Conservation (phyloP, 2,888 invertebrate genomes). For the Drosophila meridionalis region DNA sequence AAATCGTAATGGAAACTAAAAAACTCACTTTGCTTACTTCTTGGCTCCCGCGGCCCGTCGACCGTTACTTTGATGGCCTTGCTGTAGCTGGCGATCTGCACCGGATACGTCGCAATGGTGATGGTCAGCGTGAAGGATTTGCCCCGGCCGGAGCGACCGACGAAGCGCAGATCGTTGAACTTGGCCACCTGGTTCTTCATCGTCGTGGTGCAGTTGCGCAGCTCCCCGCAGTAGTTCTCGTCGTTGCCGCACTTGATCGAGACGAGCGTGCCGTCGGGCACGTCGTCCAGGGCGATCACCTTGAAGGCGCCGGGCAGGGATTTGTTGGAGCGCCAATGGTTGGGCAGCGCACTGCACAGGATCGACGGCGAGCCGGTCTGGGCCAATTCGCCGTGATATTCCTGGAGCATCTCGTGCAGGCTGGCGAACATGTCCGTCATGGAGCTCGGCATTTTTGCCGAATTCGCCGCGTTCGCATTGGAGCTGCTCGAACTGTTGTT, state of each 20-base stretch:
- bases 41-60: constrained; percentile 98
- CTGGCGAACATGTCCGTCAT: constrained; percentile 91
- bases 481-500: constrained; percentile 32
- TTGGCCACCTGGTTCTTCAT: constrained; percentile 99
- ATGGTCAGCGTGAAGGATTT: constrained; percentile 98
- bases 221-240: constrained; percentile 98
- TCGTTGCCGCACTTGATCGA: constrained; percentile 98
- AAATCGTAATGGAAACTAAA: constrained; percentile 80
- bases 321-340: constrained; percentile 99
- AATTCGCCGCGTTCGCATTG: constrained; percentile 60
- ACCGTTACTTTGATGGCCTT: constrained; percentile 99
- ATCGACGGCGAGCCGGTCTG: constrained; percentile 98
- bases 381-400: constrained; percentile 96
- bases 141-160: constrained; percentile 98
- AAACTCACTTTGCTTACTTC: constrained; percentile 97
- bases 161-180: constrained; percentile 99
- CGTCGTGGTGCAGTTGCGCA: constrained; percentile 96
- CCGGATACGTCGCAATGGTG: constrained; percentile 90
- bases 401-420: constrained; percentile 92
- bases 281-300: constrained; percentile 96
- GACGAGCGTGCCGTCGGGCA: constrained; percentile 97
- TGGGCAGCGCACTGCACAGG: constrained; percentile 96
- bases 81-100: constrained; percentile 96
- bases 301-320: constrained; percentile 98
- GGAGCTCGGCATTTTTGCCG: constrained; percentile 86